Conservation (phyloP, 2,113 vertebrate genomes). For the Todiramphus chloris region DNA sequence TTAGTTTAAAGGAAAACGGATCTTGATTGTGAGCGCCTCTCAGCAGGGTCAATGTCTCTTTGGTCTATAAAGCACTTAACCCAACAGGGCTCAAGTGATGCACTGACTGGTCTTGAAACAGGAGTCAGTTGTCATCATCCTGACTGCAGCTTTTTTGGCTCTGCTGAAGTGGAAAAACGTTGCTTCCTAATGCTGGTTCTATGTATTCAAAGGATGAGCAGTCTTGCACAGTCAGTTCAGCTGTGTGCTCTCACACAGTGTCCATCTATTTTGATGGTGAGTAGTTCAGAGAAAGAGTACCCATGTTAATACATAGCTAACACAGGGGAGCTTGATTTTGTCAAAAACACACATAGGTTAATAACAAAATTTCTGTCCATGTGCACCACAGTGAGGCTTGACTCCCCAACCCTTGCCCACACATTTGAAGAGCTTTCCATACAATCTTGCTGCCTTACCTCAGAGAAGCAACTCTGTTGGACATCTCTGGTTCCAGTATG, state of each 20-base stretch:
- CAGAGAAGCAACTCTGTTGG: not conserved
- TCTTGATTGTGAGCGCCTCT: not conserved
- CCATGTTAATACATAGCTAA: not conserved
- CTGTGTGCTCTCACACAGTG: not conserved
- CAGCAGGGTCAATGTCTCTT: not conserved
- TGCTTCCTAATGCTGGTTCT: not conserved
- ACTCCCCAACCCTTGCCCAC: not conserved
- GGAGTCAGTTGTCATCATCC: not conserved
- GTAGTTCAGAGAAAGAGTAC: not conserved
- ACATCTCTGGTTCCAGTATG: not conserved
- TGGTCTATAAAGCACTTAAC: not conserved
- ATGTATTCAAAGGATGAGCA: not conserved
- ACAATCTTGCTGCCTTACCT: not conserved
- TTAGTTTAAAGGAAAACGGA: not conserved
- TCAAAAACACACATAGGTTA: not conserved
- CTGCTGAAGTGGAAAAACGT: not conserved
- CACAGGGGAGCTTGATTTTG: fast-evolving
- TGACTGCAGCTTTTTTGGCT: not conserved
- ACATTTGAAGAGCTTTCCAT: not conserved
- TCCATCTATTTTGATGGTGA: not conserved
- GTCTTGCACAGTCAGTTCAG: not conserved
- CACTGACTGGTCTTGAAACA: not conserved
- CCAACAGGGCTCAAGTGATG: not conserved
- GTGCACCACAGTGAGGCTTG: fast-evolving
- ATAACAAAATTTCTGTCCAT: not conserved